Evolutionary conservation across 2,888 invertebrate species (phyloP).

Genomic region (Drosophila acutilabella): DNA sequence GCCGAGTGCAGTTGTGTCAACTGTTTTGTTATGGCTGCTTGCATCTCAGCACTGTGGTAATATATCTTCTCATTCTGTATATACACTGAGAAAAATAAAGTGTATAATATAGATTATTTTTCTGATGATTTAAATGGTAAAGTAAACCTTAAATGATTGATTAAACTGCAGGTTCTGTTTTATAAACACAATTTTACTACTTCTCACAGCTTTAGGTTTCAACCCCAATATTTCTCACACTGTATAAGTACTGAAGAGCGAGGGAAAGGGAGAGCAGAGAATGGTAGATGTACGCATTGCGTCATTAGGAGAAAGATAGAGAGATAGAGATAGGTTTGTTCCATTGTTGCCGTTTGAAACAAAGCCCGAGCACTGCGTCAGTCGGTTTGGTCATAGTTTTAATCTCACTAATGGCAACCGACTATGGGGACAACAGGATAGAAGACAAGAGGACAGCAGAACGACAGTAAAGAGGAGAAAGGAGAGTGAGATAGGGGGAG

Average conservation of each 20-base stretch:
- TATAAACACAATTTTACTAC: too few relatives aligned
- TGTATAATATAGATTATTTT: too few relatives aligned
- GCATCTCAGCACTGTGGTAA: constrained; percentile 57
- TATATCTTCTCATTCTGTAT: constrained; percentile 55
- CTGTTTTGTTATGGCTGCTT: constrained; percentile 71
- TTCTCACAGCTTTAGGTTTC: too few relatives aligned
- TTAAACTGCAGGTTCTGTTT: too few relatives aligned
- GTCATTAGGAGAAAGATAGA: constrained; percentile 63
- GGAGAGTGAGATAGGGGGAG: background rate
- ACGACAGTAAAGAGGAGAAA: background rate
- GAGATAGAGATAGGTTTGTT: constrained; percentile 13
- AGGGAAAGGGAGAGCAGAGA: background rate
- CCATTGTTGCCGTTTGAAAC: constrained; percentile 23
- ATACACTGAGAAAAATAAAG: background rate
- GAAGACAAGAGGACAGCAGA: constrained; percentile 2
- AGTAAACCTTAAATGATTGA: too few relatives aligned
- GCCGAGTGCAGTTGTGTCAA: constrained; percentile 69
- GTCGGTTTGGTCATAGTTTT: constrained; percentile 66
- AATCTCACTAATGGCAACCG: constrained; percentile 76
- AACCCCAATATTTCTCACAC: too few relatives aligned
- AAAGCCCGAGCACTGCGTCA: constrained; percentile 56
- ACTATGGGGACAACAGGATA: constrained; percentile 18
- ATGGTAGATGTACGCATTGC: constrained; percentile 62
- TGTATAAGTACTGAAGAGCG: background rate
- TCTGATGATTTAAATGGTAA: too few relatives aligned